Base-by-base conservation (phyloP, 2,797 vertebrate genomes). In the Pygocentrus nattereri region DNA sequence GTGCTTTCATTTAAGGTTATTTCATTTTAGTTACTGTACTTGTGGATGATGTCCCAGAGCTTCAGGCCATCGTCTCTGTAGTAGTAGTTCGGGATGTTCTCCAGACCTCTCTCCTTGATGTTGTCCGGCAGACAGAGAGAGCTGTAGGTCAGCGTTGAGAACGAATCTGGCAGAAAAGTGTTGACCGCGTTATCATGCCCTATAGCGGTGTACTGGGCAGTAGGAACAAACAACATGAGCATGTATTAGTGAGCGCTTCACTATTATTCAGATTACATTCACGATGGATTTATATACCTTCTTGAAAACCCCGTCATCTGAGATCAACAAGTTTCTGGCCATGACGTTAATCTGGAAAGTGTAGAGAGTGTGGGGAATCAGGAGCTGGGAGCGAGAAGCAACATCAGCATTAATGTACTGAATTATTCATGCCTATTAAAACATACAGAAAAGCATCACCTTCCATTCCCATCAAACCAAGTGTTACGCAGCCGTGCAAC, bases 61-160 rank as follows among this genome's bases (percentile, higher is more conserved):
- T 86, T 91, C 85, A 96, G 74, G 18, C 92, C 92, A 15, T 96
- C 95, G 0, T 96, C 95, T 2, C 94, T 93, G 87, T 94, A 96
- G 81, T 95, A 92, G 87, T 91, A 96, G 68, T 92, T 87, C 0
- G 95, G 94, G 75, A 96, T 64, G 0, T 91, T 87, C 79, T 94
- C 88, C 18, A 96, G 90, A 1, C 94, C 73, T 62, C 34, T 27
- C 12, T 34, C 12, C 5, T 49, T 70, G 34, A 85, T 83, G 25
- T 83, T 31, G 2, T 81, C 78, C 4, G 64, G 81, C 19, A 80
- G 64, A 15, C 84, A 85, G 47, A 85, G 81, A 38, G 78, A 83
- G 62, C 70, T 74, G 71, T 86, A 81, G n/a, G 74, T 83, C 68
- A 83, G 47, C 13, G 78, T 75, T 19, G 71, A 59, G 2, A 73